Base-by-base conservation (phyloP, 2,113 vertebrate genomes). In the Drymodes brunneopygia region DNA sequence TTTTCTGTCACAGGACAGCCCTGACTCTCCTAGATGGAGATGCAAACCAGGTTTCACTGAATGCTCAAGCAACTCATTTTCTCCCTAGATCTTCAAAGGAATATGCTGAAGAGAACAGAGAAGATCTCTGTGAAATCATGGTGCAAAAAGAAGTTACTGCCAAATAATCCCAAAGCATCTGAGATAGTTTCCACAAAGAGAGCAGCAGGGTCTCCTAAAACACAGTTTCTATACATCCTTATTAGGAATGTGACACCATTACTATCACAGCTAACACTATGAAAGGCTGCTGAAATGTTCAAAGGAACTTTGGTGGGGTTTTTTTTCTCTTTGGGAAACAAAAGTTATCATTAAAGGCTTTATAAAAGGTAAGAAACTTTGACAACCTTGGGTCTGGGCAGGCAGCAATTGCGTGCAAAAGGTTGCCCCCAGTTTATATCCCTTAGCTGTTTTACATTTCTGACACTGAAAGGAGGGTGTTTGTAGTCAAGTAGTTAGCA, bases 101-200 rank as follows among this genome's bases (percentile, higher is more conserved):
- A 64, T 57, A 81, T 45, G 40, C 64, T 53, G 69, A 93, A 86
- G n/a, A 81, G 82, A 90, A 94, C 69, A 94, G 75, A 88, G 79
- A 91, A 92, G 72, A 85, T 89, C 75, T 48, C 75, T 88, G 61
- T 88, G 86, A 96, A 96, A 91, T 81, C 70, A n/a, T 48, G 61
- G 77, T 89, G 86, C 77, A 96, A 83, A 92, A 85, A 92, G 31
- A 93, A 81, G 72, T 67, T 74, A 60, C 69, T 95, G 90, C 79
- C 80, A 81, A 95, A 86, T 83, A 94, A 91, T 92, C 65, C 93
- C 66, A 69, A 94, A 84, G 82, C 80, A 94, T 81, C 82, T 94
- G 82, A 96, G 92, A 86, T 75, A 67, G 57, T 81, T 95, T 94
- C 92, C 69, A 91, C 80, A 94, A 92, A 93, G 94, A 75, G 94